phyloP scores from a whole-genome alignment of 2,797 vertebrate genomes.

The Odontamblyopus lacepedii region DNA sequence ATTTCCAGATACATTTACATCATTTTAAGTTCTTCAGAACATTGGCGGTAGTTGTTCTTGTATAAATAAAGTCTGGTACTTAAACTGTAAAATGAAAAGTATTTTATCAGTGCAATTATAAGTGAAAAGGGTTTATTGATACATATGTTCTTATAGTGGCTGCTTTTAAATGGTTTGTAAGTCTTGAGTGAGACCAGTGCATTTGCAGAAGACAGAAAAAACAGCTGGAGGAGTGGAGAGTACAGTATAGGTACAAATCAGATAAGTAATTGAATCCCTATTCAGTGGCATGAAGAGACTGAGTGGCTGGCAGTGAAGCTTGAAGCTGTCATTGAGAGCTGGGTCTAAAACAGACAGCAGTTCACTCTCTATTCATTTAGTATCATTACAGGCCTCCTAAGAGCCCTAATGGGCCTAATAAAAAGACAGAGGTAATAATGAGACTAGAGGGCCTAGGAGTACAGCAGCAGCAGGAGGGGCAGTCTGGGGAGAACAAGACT shows the following conservation, averaged over 20 bases:
- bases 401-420: constrained; percentile 80
- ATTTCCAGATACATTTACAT: constrained; percentile 1
- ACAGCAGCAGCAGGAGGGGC: constrained; percentile 44
- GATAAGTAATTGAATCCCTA: constrained; percentile 59
- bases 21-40: background rate
- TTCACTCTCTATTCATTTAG: constrained; percentile 79
- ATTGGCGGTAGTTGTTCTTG: background rate
- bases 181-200: constrained; percentile 10
- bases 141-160: background rate
- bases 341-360: constrained; percentile 74
- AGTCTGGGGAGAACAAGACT: constrained; percentile 55
- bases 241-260: constrained; percentile 52
- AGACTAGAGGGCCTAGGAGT: constrained; percentile 70
- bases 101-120: background rate
- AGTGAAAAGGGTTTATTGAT: background rate
- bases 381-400: constrained; percentile 78
- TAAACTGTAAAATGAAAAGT: too few species aligned
- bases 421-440: constrained; percentile 81
- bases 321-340: constrained; percentile 72
- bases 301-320: constrained; percentile 68
- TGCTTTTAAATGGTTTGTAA: background rate
- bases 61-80: background rate
- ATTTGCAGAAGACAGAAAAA: constrained; percentile 28
- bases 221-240: constrained; percentile 25
- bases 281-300: constrained; percentile 58